Evolutionary conservation across 1,140 invertebrate species (phyloP), one percentile per base, ranked within the genome.

Genomic region (Calephelis nemesis): DNA sequence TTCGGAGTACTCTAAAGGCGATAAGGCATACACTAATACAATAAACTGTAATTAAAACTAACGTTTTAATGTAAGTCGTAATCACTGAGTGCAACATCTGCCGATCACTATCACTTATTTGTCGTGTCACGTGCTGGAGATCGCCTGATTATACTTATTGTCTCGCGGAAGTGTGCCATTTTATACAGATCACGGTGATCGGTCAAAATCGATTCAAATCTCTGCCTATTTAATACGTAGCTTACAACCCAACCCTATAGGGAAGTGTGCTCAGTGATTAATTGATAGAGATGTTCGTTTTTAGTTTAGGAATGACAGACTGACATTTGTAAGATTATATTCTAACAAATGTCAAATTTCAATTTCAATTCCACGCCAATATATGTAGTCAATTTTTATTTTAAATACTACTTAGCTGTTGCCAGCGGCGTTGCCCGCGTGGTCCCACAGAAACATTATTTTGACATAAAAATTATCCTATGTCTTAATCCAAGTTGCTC

Each of bases 201-300:
- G 79, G 83, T 91, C 87, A 89, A 76, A 80, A 84, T 87, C 82
- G 82, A 84, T 84, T 83, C 74, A 81, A 85, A 87, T 84, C 81
- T 82, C 82, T 82, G 74, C 75, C 73, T 82, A 77, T 86, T 89
- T 91, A 87, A 87, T 88, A 86, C 83, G 78, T 58, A 54, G 50
- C 30, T 54, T 54, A 19, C 50, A 54, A 30, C 19, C 19, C n/a
- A 85, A 82, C 77, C 15, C 60, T 74, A 49, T 74, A 75, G 78
- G 76, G 77, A 77, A 75, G 78, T 76, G 68, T 66, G 47, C 19
- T 19, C 9, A 63, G 60, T 72, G 74, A 78, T 78, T 76, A 69
- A 76, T 58, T 58, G 52, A 39, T 58, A 39, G 52, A 58, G 6
- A 39, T 58, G 8, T 58, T 54, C 10, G n/a, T 19, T 54, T 54